Base-by-base conservation (phyloP, 1,140 invertebrate species). In the Physella acuta region DNA sequence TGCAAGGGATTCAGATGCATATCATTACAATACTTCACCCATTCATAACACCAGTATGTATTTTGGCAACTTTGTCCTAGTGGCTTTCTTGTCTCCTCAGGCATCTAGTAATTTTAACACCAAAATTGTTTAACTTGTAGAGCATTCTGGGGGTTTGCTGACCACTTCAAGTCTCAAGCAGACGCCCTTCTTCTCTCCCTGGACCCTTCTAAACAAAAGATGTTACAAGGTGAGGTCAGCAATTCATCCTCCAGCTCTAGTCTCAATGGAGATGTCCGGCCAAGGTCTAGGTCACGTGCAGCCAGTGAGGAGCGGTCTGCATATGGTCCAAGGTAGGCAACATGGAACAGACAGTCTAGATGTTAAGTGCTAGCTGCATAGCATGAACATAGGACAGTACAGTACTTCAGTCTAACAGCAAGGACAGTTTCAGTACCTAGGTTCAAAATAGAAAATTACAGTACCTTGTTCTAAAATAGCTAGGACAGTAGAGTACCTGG, bases 141-240 rank as follows among this genome's bases (percentile, higher is more conserved):
- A 79, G 94, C 94, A 33, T 98, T 91, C 85, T 93, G 93, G 90
- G 90, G 90, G 49, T 98, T 97, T 86, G 90, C 92, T 66, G 90
- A 92, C 26, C 92, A 95, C 79, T 99, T 97, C 84, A 93, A 93
- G 0, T 91, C 93, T 30, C 90, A 94, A 75, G 95, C 94, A 1
- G 95, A 98, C 73, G 86, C 87, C 36, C 86, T 99, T 56, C 89
- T 97, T 72, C 90, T 91, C 37, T 90, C 90, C 0, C 86, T 99
- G 34, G 96, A 98, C 79, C 85, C 90, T 0, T 89, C 90, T 3
- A 94, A 94, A 70, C 93, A 97, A 85, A 89, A 92, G 71, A 90
- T 92, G 68, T 81, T 98, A 31, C 79, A 83, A 67, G 84, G 85
- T 30, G 84, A 85, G 71, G 69, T 85, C 37, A 87, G 83, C 74